Base-by-base conservation (phyloP, 35 echinoderm and acorn worm genomes). In the Ophioderma brevispina region DNA sequence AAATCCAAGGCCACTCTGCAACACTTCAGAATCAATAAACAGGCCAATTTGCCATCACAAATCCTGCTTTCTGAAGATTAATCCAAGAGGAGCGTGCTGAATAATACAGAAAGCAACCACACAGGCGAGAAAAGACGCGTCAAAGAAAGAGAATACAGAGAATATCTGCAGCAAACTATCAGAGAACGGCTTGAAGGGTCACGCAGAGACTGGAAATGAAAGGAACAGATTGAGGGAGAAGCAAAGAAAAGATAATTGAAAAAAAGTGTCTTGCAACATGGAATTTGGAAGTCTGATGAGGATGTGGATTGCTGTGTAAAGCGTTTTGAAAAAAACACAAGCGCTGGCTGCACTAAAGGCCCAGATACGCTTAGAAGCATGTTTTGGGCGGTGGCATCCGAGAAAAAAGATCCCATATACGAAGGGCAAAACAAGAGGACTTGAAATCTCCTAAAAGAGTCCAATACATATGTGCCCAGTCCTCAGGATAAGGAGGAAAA, bases 161-260 rank as follows among this genome's bases (percentile, higher is more conserved):
- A 82, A 18, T 15, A 82, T 31, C 40, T 82, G 28, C 36, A 43
- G 14, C 31, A 25, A 21, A 23, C 82, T 63, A 55, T 55, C 5
- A 49, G 32, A 35, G 33, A 84, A 33, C n/a, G 50, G 55, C 49
- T 50, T 13, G 40, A 84, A 28, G 82, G n/a, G 21, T 84, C 82
- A 23, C 38, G 80, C 18, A 19, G 23, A 38, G 35, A 82, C 19
- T 39, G 36, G 19, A 18, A 39, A 40, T 23, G 39, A 18, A 82
- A 82, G 1, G 82, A 84, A 55, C 18, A 84, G 82, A 43, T 55
- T 35, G 19, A 34, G 17, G 31, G 82, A 33, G 33, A 55, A 13
- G 31, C 3, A 17, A 84, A 84, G 37, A 42, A 84, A 55, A 84
- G 23, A 84, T 84, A 25, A 50, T 84, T 32, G 32, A n/a, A 33